Base-by-base conservation (phyloP, 2,113 vertebrate species). In the Siniperca chuatsi region DNA sequence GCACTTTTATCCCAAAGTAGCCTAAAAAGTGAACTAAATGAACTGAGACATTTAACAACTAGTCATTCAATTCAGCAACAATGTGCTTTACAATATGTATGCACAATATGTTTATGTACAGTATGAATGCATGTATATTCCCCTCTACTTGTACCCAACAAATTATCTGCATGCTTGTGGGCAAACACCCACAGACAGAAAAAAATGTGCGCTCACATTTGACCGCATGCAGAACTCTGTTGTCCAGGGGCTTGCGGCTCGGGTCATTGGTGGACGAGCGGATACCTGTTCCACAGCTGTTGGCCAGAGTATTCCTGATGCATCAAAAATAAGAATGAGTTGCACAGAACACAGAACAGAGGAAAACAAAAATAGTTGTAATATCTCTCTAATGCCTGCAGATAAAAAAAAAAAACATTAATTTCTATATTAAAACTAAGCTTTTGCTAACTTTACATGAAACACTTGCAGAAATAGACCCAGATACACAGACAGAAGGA, bases 201-300 rank as follows among this genome's bases (percentile, higher is more conserved):
- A 81, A 79, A 78, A 61, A 71, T 35, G 35, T 23, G 1, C 2
- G 6, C 97, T 98, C 92, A 98, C 98, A 98, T 92, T 99, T 98
- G 82, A 99, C 98, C 0, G 98, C 98, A 3, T 99, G 97, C 89
- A 99, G 95, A 76, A 98, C 98, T 65, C 98, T 93, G 91, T 98
- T 99, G 94, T 99, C 98, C 92, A 98, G 94, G 1, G 98, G 98
- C 76, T 98, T 99, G 86, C 98, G 94, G 79, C 97, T 97, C 29
- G 98, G 98, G 85, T 98, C 96, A 0, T 98, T 98, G 91, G 96
- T 97, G 89, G 98, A 99, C 0, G 98, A 99, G 82, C 98, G 97
- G 92, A 99, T 99, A 79, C 98, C 98, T 0, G 98, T 99, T 58
- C 98, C 98, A 68, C 98, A 98, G 91, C 98, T 99, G 92, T 99